Conservation (phyloP, 92 coral and sea anemone genomes). For the Ricordea florida region DNA sequence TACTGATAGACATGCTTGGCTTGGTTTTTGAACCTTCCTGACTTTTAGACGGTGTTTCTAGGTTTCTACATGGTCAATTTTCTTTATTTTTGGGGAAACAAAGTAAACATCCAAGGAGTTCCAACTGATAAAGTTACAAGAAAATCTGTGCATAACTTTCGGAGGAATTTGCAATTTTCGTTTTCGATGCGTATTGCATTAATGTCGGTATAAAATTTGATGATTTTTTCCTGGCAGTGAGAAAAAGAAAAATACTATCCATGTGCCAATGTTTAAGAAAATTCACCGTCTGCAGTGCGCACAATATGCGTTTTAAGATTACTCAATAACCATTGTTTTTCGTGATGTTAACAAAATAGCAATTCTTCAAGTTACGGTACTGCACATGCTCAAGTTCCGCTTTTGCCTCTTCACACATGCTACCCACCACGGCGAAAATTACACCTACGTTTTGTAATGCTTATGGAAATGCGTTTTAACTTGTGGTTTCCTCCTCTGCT, state of each 20-base stretch:
- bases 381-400: constrained; percentile 7
- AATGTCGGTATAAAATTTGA: constrained; percentile 5
- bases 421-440: not conserved
- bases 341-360: not conserved
- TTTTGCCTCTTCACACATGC: not conserved
- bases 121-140: not conserved
- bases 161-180: not conserved
- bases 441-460: not conserved
- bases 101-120: not conserved
- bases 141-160: constrained; percentile 13
- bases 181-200: not conserved
- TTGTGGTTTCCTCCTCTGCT: not conserved
- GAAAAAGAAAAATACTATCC: not conserved
- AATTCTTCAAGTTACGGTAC: constrained; percentile 1
- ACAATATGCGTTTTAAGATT: not conserved
- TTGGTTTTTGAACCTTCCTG: not conserved
- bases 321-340: not conserved
- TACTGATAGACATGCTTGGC: not conserved
- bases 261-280: not conserved
- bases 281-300: not conserved
- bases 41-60: not conserved
- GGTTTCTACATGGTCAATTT: not conserved
- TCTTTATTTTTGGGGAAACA: not conserved
- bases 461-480: not conserved
- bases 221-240: not conserved